phyloP scores from a whole-genome alignment of 2,888 invertebrate species.

The Eugnorisma glareosa region DNA sequence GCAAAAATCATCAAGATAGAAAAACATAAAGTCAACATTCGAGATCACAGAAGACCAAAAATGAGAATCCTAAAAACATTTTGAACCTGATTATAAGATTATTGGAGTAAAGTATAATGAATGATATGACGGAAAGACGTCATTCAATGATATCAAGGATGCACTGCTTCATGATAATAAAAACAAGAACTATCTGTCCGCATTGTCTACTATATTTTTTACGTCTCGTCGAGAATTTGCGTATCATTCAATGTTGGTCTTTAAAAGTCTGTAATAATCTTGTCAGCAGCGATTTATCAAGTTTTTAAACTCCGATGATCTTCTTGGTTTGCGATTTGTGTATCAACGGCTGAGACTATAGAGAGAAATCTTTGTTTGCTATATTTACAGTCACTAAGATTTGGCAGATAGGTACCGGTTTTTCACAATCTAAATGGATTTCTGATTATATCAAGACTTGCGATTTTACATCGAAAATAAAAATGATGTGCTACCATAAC shows the following conservation, averaged over 20 bases:
- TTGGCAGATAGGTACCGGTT: background rate
- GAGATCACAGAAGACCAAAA: background rate
- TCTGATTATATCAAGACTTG: conserved; percentile 13
- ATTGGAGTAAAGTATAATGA: background rate
- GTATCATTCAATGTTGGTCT: conserved; percentile 34
- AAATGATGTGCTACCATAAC: background rate
- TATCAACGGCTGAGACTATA: conserved; percentile 10
- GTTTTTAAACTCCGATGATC: conserved; percentile 23
- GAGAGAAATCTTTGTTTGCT: conserved; percentile 1
- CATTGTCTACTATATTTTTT: conserved; percentile 36
- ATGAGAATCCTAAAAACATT: background rate
- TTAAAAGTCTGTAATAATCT: conserved; percentile 34
- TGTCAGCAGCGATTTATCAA: conserved; percentile 34
- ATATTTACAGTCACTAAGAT: background rate
- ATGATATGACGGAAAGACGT: conserved; percentile 9
- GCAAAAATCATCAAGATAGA: background rate
- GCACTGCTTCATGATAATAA: conserved; percentile 20
- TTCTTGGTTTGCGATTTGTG: background rate
- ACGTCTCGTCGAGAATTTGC: conserved; percentile 13
- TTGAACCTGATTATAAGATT: background rate
- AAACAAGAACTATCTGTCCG: conserved; percentile 22
- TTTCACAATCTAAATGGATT: background rate
- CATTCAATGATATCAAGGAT: conserved; percentile 9
- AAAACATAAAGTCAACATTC: background rate
- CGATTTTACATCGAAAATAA: background rate